Base-by-base conservation (phyloP, 2,888 invertebrate genomes). In the Clitarchus hookeri region DNA sequence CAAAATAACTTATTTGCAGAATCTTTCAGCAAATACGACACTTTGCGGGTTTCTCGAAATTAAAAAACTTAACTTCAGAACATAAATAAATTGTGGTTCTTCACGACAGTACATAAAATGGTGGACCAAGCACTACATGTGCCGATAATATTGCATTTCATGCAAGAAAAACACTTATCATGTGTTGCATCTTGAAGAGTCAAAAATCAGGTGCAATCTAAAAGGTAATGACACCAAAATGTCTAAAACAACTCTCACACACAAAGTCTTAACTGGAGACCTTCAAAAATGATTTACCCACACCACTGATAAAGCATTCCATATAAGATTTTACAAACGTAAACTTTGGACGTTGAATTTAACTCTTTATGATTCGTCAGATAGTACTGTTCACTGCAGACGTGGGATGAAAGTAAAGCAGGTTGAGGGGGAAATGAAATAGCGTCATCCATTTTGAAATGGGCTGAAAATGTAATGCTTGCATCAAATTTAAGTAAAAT, bases 291-390 rank as follows among this genome's bases (percentile, higher is more conserved):
- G 78, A n/a, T 78, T 78, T 78, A 26, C 78, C 78, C 9, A 25
- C 78, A 78, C 23, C 78, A 11, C 19, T 78, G 8, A 78, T 78
- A 78, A 78, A 8, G 13, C 6, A 78, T 26, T 11, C 78, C 19
- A 16, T 78, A 11, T n/a, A n/a, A 78, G 78, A 11, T 78, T 78
- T 26, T 78, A 78, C 13, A 78, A 78, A 78, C 23, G 78, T 23
- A 78, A 78, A 26, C 78, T 78, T 8, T 78, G 78, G 78, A 78
- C 78, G n/a, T 16, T 78, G 13, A 78, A 78, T 78, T 78, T 78
- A 6, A 78, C 78, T 8, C 8, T 78, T 23, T 78, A 78, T 78
- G 78, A 78, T 16, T 23, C 78, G 6, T 78, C 78, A 11, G 78
- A 78, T 78, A 9, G n/a, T 8, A 25, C 78, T 23, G 78, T 26